These are phyloP conservation scores for Eurystomus gularis DNA, from an alignment of 2,113 vertebrate genomes.

Conservation along the genomic window DNA sequence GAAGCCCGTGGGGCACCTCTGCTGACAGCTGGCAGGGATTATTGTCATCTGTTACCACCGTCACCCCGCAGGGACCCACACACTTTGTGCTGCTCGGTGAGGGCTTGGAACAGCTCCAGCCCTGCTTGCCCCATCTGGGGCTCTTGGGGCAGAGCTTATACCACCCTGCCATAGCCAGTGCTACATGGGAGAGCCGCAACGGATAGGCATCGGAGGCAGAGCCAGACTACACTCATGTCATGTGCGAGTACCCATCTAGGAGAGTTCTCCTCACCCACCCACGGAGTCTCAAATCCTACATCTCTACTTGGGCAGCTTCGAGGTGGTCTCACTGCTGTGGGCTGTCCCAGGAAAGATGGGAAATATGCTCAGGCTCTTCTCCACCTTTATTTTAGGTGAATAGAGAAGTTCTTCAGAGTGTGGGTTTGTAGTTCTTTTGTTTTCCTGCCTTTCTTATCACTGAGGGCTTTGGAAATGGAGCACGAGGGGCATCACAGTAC, in stretches of 20 bases:
- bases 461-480: neutral
- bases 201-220: fast-evolving
- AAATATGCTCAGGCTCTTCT: neutral
- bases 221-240: fast-evolving
- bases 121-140: neutral
- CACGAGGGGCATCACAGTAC: neutral
- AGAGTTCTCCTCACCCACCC: neutral
- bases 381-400: neutral
- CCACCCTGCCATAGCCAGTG: fast-evolving
- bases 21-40: neutral
- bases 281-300: neutral
- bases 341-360: neutral
- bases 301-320: neutral
- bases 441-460: neutral
- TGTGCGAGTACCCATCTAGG: neutral
- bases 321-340: neutral
- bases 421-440: neutral
- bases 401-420: neutral
- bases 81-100: neutral
- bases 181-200: neutral
- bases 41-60: neutral
- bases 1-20: neutral
- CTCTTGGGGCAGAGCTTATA: neutral
- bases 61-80: fast-evolving
- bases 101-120: neutral